A percentile compares a stretch with the other conserved stretches of the same genome.
Conservation (phyloP, 2,888 invertebrate genomes). For the Anthrax anthrax region DNA sequence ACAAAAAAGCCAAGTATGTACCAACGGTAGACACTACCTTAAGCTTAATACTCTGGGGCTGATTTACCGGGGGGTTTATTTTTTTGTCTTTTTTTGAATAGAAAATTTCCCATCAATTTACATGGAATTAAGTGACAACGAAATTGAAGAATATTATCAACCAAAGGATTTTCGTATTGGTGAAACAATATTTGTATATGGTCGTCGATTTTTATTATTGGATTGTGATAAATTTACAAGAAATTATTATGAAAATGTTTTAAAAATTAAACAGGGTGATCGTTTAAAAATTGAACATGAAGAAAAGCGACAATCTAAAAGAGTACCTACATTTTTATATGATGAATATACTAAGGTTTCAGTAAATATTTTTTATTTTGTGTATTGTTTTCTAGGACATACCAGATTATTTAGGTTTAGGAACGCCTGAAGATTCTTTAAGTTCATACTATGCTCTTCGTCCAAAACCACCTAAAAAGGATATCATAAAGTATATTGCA, state of each 20-base stretch:
- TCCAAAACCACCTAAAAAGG: constrained; percentile 59
- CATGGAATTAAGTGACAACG: constrained; percentile 53
- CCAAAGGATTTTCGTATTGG: constrained; percentile 67
- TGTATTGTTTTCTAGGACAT: constrained; percentile 7
- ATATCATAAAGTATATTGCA: constrained; percentile 56
- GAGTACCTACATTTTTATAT: too few species aligned
- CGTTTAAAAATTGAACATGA: constrained; percentile 26
- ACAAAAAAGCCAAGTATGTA: constrained; percentile 41
- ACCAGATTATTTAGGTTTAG: constrained; percentile 35
- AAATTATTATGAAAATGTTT: constrained; percentile 46
- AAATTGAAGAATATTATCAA: constrained; percentile 61
- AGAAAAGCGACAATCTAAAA: constrained; percentile 15
- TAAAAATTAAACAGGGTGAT: constrained; percentile 15
- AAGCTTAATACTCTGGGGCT: too few species aligned
- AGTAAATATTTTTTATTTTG: not conserved
- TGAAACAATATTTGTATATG: constrained; percentile 51
- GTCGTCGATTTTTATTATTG: constrained; percentile 55
- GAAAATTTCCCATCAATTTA: constrained; percentile 50
- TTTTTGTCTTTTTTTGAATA: constrained; percentile 16
- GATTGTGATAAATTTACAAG: constrained; percentile 72
- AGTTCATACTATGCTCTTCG: constrained; percentile 55
- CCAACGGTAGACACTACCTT: too few species aligned
- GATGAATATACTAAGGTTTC: not conserved
- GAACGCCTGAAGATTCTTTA: constrained; percentile 62
- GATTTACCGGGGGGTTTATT: too few species aligned